Evolutionary conservation across 2,797 vertebrate species (phyloP).

Genomic region (Fratercula arctica): DNA sequence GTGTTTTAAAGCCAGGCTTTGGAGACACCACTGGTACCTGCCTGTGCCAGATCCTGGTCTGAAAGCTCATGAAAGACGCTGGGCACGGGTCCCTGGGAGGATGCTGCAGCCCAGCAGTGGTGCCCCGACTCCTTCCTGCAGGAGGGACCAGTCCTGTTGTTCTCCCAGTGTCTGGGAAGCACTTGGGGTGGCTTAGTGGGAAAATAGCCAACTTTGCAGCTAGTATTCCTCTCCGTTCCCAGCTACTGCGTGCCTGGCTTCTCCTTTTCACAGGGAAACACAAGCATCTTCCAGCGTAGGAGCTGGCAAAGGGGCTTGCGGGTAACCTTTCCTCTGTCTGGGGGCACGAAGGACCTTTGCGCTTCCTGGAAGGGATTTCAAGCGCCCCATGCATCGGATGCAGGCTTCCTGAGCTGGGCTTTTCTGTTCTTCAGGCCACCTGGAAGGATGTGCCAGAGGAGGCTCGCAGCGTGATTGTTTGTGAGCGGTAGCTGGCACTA

Average conservation of each 20-base stretch:
- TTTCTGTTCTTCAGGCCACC: constrained; percentile 34
- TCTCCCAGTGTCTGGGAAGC: not conserved
- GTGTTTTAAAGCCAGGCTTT: not conserved
- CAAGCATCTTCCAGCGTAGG: not conserved
- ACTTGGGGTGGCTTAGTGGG: not conserved
- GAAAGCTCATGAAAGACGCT: not conserved
- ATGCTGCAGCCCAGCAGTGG: not conserved
- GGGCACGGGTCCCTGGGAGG: not conserved
- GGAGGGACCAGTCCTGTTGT: not conserved
- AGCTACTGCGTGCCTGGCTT: not conserved
- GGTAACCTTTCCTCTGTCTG: not conserved
- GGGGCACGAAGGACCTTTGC: not conserved
- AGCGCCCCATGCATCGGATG: not conserved
- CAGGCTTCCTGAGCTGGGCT: constrained; percentile 11
- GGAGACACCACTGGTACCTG: not conserved
- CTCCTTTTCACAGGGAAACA: not conserved
- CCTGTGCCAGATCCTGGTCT: not conserved
- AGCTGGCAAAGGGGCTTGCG: not conserved
- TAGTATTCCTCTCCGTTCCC: not conserved
- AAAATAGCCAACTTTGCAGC: not conserved
- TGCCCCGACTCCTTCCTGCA: not conserved
- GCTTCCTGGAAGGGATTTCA: constrained; percentile 20
- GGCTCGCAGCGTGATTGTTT: not conserved
- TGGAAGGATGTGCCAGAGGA: constrained; percentile 41
- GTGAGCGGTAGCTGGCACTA: not conserved